A percentile compares a stretch with the other conserved stretches of the same genome.
phyloP scores from a whole-genome alignment of 2,797 vertebrate species.

The Euthynnus affinis region DNA sequence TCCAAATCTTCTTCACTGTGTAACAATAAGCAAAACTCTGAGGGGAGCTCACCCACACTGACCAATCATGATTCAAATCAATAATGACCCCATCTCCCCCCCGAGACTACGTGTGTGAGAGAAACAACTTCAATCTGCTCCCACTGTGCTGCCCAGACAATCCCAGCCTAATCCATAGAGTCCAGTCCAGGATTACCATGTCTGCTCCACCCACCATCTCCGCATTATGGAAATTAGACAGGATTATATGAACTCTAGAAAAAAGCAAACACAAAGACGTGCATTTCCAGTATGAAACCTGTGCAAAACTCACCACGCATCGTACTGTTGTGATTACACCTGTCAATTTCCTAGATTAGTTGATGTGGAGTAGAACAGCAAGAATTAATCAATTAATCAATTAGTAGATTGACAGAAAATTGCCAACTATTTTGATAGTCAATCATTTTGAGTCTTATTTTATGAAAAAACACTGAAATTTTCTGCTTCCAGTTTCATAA shows the following conservation, averaged over 20 bases:
- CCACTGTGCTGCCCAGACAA: conserved; percentile 75
- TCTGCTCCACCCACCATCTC: conserved; percentile 70
- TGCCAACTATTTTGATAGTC: background rate
- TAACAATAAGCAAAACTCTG: conserved; percentile 1
- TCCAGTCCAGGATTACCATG: conserved; percentile 78
- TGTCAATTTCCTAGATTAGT: conserved; percentile 54
- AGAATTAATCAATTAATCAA: too few species aligned
- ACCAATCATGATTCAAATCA: conserved; percentile 58
- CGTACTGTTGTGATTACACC: conserved; percentile 45
- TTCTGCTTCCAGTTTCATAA: too few species aligned
- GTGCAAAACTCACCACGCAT: conserved; percentile 1
- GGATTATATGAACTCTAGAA: conserved; percentile 58
- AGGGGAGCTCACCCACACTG: conserved; percentile 42
- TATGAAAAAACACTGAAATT: too few species aligned
- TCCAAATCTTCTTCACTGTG: conserved; percentile 18
- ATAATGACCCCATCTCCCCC: conserved; percentile 36
- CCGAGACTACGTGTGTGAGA: conserved; percentile 53
- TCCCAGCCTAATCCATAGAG: conserved; percentile 74
- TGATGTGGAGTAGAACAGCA: conserved; percentile 4
- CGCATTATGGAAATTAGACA: conserved; percentile 68
- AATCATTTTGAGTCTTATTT: too few species aligned
- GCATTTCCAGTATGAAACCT: background rate
- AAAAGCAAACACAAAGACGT: conserved; percentile 10
- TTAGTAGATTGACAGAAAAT: too few species aligned
- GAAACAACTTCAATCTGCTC: conserved; percentile 66